These are phyloP conservation scores for Tuta absoluta DNA, from an alignment of 2,888 invertebrate species.

Conservation along the genomic window DNA sequence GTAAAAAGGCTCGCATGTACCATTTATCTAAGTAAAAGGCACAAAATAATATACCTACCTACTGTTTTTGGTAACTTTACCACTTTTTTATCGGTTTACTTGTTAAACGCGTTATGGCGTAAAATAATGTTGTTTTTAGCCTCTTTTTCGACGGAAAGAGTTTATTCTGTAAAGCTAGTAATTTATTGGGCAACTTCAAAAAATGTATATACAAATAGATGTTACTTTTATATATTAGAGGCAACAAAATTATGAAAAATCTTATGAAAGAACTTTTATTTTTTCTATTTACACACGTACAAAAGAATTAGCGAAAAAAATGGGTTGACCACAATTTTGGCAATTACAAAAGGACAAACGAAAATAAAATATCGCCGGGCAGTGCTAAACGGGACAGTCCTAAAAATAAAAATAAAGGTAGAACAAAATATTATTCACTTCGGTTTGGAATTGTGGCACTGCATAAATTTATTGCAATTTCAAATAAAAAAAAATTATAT, in stretches of 20 bases:
- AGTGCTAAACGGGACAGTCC: neutral
- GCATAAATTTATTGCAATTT: too few species aligned
- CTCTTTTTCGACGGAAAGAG: conserved; percentile 34
- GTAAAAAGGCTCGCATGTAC: conserved; percentile 45
- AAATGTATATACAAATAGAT: too few species aligned
- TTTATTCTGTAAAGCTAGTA: conserved; percentile 29
- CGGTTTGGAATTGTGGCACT: too few species aligned
- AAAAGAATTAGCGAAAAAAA: neutral
- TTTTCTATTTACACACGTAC: too few species aligned
- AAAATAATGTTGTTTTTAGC: conserved; percentile 49
- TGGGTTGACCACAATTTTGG: neutral
- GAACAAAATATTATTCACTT: neutral
- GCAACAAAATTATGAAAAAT: too few species aligned
- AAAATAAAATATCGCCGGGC: neutral
- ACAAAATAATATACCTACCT: conserved; percentile 56
- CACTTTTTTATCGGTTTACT: conserved; percentile 61
- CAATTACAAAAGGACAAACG: neutral
- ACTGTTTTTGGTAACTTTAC: too few species aligned
- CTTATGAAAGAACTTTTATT: too few species aligned
- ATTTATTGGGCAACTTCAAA: conserved; percentile 4
- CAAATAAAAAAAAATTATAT: too few species aligned
- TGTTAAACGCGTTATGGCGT: conserved; percentile 54
- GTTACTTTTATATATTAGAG: too few species aligned
- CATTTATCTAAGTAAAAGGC: conserved; percentile 52
- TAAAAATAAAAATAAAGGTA: neutral